Evolutionary conservation across 2,888 invertebrate species (phyloP).

Genomic region (Ormyrus rosae): DNA sequence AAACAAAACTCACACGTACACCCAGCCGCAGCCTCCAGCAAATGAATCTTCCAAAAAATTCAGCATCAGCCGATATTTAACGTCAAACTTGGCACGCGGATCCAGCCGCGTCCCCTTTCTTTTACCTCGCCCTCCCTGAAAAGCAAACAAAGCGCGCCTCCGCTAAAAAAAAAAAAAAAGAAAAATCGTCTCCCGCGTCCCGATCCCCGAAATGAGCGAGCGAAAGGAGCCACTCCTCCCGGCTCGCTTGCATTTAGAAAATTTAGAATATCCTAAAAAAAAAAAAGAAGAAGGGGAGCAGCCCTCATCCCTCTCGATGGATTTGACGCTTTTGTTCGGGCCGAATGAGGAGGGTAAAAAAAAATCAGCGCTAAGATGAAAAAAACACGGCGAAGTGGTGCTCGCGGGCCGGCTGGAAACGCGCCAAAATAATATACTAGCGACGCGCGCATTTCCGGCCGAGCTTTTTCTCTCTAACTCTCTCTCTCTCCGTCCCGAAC

Average conservation of each 20-base stretch:
- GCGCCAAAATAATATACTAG: conserved; percentile 75
- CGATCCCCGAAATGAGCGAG: conserved; percentile 42
- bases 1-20: no score
- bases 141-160: background rate
- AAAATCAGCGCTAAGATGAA: conserved; percentile 72
- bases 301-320: conserved; percentile 11
- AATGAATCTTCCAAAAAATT: conserved; percentile 4
- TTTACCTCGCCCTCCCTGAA: background rate
- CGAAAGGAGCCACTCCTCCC: background rate
- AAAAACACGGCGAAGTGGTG: conserved; percentile 72
- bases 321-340: conserved; percentile 64
- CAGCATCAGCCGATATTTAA: conserved; percentile 29
- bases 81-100: conserved; percentile 49
- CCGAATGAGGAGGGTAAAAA: conserved; percentile 56
- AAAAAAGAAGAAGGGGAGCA: conserved; percentile 20
- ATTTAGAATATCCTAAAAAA: conserved; percentile 36
- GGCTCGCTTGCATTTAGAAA: conserved; percentile 31
- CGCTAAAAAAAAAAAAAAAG: conserved; percentile 2
- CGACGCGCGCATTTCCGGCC: conserved; percentile 64
- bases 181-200: conserved; percentile 1
- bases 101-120: conserved; percentile 4
- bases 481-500: conserved; percentile 3
- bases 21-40: no score
- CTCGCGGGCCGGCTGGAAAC: conserved; percentile 73
- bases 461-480: background rate